Evolutionary conservation across 2,888 invertebrate genomes (phyloP), one percentile per base, ranked within the genome.

Genomic region (Cetonia aurata): DNA sequence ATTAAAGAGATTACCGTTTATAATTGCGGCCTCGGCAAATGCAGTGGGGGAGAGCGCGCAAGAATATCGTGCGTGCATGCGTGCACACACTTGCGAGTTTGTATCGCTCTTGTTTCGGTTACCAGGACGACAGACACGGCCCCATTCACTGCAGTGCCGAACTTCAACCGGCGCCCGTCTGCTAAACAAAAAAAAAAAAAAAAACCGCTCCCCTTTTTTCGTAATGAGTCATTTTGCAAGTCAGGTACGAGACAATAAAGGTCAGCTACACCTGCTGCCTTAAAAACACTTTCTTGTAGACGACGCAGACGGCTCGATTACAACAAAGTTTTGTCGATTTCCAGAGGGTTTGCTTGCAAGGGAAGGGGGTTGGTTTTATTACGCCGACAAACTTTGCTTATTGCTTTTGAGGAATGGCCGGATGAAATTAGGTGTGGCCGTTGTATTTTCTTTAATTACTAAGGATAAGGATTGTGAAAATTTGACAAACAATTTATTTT

Each of bases 1-100:
- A 65, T 65, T 65, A 65, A 50, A 65, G 50, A 65, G 62, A 65
- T 65, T 65, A 65, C 52, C 37, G 62, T 33, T 65, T 50, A 65
- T 52, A 52, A 65, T 65, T 65, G 62, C 31, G 41, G 62, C 10
- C n/a, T 10, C 15, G 33, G 46, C 52, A 65, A 65, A 50, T 65
- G 50, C 37, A 17, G 62, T 41, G 62, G 62, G 62, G 62, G 17
- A 37, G 19, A 52, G 3, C 33, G 8, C 6, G 10, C 3, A 9
- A 15, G 6, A 6, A 25, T 25, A 48, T 31, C 50, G 46, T 41
- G 48, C 62, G 57, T 57, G 57, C 41, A 41, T 57, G 44, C 17
- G 33, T n/a, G 37, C 55, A 37, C 33, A 60, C 10, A 46, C 17
- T 19, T 31, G 13, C 46, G 46, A 19, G 25, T 60, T 46, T 60